phyloP scores from a whole-genome alignment of 2,797 vertebrate species.

The Protonibea diacanthus region DNA sequence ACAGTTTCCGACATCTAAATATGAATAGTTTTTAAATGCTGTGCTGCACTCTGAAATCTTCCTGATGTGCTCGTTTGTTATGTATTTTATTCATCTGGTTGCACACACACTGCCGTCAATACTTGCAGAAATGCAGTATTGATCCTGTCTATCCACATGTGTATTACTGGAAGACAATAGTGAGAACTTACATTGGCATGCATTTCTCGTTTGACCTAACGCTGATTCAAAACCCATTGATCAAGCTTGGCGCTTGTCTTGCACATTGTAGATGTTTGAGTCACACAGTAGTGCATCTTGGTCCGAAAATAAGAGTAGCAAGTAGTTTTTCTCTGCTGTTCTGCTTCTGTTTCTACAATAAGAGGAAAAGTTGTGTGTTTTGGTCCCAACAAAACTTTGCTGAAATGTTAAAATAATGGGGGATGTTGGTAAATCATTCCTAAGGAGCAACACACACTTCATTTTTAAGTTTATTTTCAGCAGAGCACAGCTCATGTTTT shows the following conservation, averaged over 20 bases:
- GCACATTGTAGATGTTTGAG: background rate
- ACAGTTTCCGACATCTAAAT: constrained; percentile 24
- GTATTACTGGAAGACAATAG: constrained; percentile 26
- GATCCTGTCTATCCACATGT: constrained; percentile 21
- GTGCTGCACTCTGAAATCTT: constrained; percentile 13
- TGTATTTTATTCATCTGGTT: constrained; percentile 45
- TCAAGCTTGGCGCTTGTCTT: constrained; percentile 1
- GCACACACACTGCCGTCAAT: constrained; percentile 8
- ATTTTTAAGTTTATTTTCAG: too few species aligned
- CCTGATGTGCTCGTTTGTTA: constrained; percentile 11
- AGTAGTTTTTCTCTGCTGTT: background rate
- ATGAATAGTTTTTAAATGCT: constrained; percentile 35
- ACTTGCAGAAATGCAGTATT: constrained; percentile 28
- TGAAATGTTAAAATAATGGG: too few species aligned
- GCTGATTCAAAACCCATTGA: constrained; percentile 38
- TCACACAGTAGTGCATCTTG: background rate
- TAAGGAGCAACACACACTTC: too few species aligned
- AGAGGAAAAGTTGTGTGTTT: background rate
- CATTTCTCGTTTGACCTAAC: constrained; percentile 13
- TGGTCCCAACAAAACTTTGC: too few species aligned
- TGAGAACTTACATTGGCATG: constrained; percentile 26
- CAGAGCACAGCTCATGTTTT: too few species aligned
- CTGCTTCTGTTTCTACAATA: background rate
- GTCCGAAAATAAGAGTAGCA: background rate
- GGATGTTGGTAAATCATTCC: too few species aligned